Percentiles rank a stretch among this genome's conserved stretches.
Conservation (phyloP, 2,113 vertebrate species). For the Brachyhypopomus gauderio region DNA sequence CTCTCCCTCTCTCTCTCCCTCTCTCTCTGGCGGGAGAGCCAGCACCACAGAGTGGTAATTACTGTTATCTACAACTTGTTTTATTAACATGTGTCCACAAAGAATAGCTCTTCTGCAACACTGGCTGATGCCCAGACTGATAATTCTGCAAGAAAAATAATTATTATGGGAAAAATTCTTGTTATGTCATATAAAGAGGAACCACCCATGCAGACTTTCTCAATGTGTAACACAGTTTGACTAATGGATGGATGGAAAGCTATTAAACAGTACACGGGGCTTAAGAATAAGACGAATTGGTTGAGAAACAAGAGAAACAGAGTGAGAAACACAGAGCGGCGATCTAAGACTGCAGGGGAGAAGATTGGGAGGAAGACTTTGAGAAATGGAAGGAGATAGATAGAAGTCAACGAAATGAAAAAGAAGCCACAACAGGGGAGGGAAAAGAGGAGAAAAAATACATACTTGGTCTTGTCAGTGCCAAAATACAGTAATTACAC, state of each 20-base stretch:
- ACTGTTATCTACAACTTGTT: constrained; percentile 76
- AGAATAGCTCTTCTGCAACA: constrained; percentile 67
- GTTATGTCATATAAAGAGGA: constrained; percentile 26
- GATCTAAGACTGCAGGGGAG: not conserved
- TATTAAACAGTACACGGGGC: constrained; percentile 41
- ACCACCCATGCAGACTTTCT: constrained; percentile 22
- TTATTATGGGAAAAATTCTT: constrained; percentile 59
- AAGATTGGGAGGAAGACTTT: not conserved
- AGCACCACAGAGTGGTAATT: constrained; percentile 75
- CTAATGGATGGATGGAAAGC: constrained; percentile 40
- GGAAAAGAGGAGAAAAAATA: constrained; percentile 49
- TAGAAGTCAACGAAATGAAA: not conserved
- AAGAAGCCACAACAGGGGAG: not conserved
- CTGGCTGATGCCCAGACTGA: constrained; percentile 66
- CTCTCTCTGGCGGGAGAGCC: constrained; percentile 55
- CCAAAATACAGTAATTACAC: constrained; percentile 72
- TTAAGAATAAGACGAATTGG: constrained; percentile 9
- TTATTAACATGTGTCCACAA: constrained; percentile 78
- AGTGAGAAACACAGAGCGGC: not conserved
- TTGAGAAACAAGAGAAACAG: constrained; percentile 7
- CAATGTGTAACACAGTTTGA: constrained; percentile 15
- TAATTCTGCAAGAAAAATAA: constrained; percentile 65
- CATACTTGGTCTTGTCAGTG: constrained; percentile 51
- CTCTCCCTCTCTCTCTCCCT: too few relatives aligned
- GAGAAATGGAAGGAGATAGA: not conserved